Percentiles rank a stretch among this genome's conserved stretches.
Evolutionary conservation across 2,888 invertebrate genomes (phyloP).

Genomic region (Cybosia mesomella): DNA sequence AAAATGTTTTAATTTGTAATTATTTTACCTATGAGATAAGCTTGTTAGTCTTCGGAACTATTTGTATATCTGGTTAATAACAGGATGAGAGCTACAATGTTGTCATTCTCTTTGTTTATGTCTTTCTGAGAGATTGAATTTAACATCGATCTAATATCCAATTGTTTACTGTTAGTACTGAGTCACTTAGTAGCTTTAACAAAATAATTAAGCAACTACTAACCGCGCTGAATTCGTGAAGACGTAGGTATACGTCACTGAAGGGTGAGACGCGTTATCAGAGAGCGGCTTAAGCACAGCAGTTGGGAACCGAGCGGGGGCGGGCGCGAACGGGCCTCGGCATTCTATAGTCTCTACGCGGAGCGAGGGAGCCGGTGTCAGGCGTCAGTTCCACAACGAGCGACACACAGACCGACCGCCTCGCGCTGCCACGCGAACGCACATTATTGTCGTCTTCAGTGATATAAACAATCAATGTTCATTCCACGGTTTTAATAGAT

Average conservation of each 20-base stretch:
- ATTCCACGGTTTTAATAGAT: slow-evolving; percentile 31
- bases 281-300: slow-evolving; percentile 65
- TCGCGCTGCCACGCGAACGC: slow-evolving; percentile 72
- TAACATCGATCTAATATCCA: not conserved
- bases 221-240: slow-evolving; percentile 50
- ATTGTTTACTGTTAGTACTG: not conserved
- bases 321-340: slow-evolving; percentile 76
- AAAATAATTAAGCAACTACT: not conserved
- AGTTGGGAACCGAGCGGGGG: slow-evolving; percentile 70
- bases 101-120: not conserved
- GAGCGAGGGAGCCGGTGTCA: slow-evolving; percentile 58
- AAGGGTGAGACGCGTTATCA: slow-evolving; percentile 60
- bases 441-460: slow-evolving; percentile 48
- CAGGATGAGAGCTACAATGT: not conserved
- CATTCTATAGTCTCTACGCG: slow-evolving; percentile 52
- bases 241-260: slow-evolving; percentile 24
- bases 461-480: slow-evolving; percentile 78
- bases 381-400: slow-evolving; percentile 79
- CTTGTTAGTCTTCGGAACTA: not conserved
- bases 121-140: not conserved
- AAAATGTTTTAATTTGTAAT: no score
- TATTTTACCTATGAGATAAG: no score
- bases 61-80: not conserved
- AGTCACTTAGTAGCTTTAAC: not conserved
- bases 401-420: slow-evolving; percentile 81